phyloP scores from a whole-genome alignment of 2,888 invertebrate genomes.

The Acleris laterana region DNA sequence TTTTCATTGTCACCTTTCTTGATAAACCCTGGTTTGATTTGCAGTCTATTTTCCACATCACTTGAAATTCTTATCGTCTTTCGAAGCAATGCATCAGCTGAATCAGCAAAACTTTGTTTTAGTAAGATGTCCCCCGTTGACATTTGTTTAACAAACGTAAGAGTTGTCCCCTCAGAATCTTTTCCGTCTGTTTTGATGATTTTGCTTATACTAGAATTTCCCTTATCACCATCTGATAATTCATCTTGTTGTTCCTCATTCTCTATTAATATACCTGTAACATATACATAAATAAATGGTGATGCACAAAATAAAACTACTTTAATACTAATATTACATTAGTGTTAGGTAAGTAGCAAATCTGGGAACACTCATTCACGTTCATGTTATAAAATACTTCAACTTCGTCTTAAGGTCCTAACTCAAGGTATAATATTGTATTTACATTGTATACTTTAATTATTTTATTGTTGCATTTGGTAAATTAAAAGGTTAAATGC shows the following conservation, averaged over 20 bases:
- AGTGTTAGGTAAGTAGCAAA: no score
- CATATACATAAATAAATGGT: background rate
- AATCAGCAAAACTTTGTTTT: constrained; percentile 70
- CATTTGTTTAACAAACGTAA: constrained; percentile 76
- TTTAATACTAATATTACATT: constrained; percentile 20
- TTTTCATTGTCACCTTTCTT: constrained; percentile 78
- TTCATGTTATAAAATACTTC: no score
- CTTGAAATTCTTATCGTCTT: constrained; percentile 76
- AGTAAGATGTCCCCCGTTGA: constrained; percentile 73
- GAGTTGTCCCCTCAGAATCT: constrained; percentile 65
- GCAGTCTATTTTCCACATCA: constrained; percentile 76
- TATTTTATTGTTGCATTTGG: no score
- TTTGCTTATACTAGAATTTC: constrained; percentile 60
- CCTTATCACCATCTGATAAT: constrained; percentile 78
- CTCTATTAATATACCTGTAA: constrained; percentile 85
- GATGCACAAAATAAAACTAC: no score
- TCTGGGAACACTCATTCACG: no score
- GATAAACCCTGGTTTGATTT: constrained; percentile 72
- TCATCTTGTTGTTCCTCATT: constrained; percentile 85
- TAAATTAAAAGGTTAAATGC: no score
- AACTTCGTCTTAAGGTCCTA: no score
- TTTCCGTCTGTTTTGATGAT: constrained; percentile 60
- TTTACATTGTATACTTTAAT: no score
- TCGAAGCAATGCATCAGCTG: constrained; percentile 71
- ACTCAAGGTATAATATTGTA: no score